A percentile compares a stretch with the other conserved stretches of the same genome.
These are phyloP conservation scores for Nothobranchius kuhntae DNA, from an alignment of 2,113 vertebrate species.

Conservation along the genomic window DNA sequence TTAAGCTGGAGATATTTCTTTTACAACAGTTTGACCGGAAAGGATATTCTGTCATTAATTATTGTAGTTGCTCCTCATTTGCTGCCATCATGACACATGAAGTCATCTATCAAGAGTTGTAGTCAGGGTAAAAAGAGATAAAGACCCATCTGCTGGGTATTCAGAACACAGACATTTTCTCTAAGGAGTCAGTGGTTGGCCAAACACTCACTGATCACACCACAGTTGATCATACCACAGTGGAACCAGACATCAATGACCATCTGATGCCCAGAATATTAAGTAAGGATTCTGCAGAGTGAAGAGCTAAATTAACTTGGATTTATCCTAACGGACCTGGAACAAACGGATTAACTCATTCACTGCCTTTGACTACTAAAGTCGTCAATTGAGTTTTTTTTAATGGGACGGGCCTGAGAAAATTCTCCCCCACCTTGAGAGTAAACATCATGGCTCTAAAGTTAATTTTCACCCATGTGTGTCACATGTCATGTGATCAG, in stretches of 20 bases:
- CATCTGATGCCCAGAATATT: conserved; percentile 60
- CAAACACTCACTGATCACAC: conserved; percentile 57
- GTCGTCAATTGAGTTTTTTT: too few species aligned
- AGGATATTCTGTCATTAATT: conserved; percentile 51
- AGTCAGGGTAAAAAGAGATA: conserved; percentile 31
- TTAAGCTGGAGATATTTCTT: conserved; percentile 52
- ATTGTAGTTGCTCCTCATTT: conserved; percentile 48
- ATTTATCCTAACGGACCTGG: conserved; percentile 21
- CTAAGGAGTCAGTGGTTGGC: conserved; percentile 49
- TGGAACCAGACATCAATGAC: conserved; percentile 50
- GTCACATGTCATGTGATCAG: too few species aligned
- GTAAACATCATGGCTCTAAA: too few species aligned
- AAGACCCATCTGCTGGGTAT: conserved; percentile 64
- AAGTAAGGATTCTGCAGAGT: conserved; percentile 53
- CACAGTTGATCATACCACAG: conserved; percentile 27
- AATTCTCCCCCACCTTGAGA: too few species aligned
- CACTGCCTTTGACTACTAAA: too few species aligned
- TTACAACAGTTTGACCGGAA: conserved; percentile 36
- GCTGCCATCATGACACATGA: conserved; percentile 44
- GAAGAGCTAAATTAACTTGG: conserved; percentile 24
- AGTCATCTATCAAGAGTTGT: conserved; percentile 51
- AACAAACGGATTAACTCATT: neutral
- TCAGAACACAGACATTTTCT: conserved; percentile 52
- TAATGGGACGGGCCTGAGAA: too few species aligned
- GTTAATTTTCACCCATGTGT: too few species aligned